Percentiles rank a stretch among this genome's conserved stretches.
phyloP scores from a whole-genome alignment of 1,140 invertebrate species.

The Bombus vancouverensis region DNA sequence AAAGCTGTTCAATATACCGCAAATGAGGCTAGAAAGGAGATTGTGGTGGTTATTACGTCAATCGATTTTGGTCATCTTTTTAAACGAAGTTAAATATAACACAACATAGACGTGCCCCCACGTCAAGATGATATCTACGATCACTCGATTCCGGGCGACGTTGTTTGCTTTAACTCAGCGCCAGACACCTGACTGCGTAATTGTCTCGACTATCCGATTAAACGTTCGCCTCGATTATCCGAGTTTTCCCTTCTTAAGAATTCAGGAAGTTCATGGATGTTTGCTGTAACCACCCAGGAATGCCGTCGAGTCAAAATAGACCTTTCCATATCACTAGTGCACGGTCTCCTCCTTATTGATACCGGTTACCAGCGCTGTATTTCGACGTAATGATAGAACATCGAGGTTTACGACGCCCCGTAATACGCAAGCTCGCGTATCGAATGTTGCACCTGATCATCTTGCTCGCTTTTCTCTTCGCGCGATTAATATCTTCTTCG shows the following conservation, averaged over 20 bases:
- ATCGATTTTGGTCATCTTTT: slow-evolving; percentile 6
- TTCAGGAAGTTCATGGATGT: background rate
- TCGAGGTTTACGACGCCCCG: background rate
- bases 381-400: slow-evolving; percentile 5
- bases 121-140: background rate
- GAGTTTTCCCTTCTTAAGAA: background rate
- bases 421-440: slow-evolving; percentile 11
- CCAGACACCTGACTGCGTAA: background rate
- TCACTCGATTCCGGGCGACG: background rate
- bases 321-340: background rate
- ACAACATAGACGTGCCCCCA: background rate
- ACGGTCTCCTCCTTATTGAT: background rate
- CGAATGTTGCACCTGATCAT: background rate
- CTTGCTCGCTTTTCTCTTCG: background rate
- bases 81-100: background rate
- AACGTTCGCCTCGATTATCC: background rate
- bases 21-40: background rate
- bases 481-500: slow-evolving; percentile 9
- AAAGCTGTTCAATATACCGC: no score
- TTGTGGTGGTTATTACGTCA: background rate
- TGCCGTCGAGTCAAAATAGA: background rate
- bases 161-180: background rate
- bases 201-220: background rate
- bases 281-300: background rate
- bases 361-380: background rate